These are phyloP conservation scores for Pipistrellus kuhlii DNA, from an alignment of 2,797 vertebrate species.

Conservation along the genomic window DNA sequence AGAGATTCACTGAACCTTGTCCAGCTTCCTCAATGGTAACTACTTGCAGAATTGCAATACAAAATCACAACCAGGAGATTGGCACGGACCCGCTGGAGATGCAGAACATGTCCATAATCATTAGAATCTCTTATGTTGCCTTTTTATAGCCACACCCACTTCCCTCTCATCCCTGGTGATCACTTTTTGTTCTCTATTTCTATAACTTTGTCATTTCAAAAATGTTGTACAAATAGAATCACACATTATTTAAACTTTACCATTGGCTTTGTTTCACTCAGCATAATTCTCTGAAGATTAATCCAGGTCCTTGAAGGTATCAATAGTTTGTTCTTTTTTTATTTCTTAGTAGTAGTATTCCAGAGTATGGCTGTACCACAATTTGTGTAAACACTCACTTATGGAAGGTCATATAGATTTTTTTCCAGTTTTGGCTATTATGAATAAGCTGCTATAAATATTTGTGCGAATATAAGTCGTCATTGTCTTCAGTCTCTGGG, in stretches of 20 bases:
- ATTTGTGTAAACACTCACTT: background rate
- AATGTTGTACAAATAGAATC: background rate
- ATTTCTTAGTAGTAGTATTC: background rate
- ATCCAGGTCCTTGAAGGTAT: background rate
- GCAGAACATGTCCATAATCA: background rate
- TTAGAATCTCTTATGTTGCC: background rate
- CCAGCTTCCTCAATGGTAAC: background rate
- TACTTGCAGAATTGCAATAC: background rate
- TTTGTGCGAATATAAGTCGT: background rate
- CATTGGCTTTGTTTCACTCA: conserved; percentile 1
- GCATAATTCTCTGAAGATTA: background rate
- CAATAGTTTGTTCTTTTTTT: background rate
- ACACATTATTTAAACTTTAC: background rate
- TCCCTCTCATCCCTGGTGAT: background rate
- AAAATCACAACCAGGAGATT: background rate
- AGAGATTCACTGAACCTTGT: background rate
- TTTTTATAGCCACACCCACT: background rate
- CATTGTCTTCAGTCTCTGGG: background rate
- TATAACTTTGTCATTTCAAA: background rate
- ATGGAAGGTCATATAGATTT: background rate
- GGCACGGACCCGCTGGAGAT: background rate
- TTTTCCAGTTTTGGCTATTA: background rate
- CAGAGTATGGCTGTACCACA: background rate
- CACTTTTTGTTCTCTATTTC: background rate
- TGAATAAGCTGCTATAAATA: background rate